A percentile compares a stretch with the other conserved stretches of the same genome.
phyloP scores from a whole-genome alignment of 2,113 vertebrate genomes.

The Corythornis madagascariensis region DNA sequence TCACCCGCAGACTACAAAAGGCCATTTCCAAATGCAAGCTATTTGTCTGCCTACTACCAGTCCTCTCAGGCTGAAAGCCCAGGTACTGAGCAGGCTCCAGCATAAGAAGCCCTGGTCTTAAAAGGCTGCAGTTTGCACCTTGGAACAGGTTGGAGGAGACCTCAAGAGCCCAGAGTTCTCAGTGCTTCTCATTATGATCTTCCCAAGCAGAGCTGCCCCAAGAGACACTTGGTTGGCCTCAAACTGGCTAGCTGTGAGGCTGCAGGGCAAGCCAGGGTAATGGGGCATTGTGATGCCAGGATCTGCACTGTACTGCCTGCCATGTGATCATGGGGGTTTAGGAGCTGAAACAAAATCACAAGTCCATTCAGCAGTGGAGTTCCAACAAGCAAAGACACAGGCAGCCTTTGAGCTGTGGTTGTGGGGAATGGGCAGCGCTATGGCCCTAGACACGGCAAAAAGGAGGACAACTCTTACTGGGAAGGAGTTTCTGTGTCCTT shows the following conservation, averaged over 20 bases:
- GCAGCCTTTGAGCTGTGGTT: neutral
- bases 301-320: neutral
- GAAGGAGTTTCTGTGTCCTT: neutral
- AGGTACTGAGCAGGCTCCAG: neutral
- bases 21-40: neutral
- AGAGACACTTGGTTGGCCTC: neutral
- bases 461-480: neutral
- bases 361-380: neutral
- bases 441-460: neutral
- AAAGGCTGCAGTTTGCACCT: neutral
- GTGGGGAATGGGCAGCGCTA: neutral
- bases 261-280: neutral
- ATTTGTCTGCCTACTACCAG: neutral
- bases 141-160: neutral
- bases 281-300: neutral
- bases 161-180: neutral
- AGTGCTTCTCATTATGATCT: neutral
- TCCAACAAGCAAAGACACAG: neutral
- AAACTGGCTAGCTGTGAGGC: neutral
- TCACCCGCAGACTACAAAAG: neutral
- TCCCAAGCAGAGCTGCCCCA: neutral
- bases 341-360: neutral
- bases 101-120: neutral
- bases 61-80: neutral
- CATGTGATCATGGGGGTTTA: neutral